Base-by-base conservation (phyloP, 2,888 invertebrate species). In the Lasioglossum marginatum region DNA sequence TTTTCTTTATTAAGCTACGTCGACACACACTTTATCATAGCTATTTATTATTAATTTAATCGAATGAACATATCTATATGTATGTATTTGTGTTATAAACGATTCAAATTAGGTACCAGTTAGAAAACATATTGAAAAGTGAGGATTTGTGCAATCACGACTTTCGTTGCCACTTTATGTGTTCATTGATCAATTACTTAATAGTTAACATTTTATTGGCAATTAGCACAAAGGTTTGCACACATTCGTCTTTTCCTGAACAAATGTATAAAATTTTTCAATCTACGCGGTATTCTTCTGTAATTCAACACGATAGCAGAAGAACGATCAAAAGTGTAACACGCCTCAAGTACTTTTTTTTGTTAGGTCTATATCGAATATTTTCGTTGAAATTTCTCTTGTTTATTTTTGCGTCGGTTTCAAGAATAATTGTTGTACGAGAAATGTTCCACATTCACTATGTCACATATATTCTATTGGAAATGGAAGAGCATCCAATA, bases 21-120 rank as follows among this genome's bases (percentile, higher is more conserved):
- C 76, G 68, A 77, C 31, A 76, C 27, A 76, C 66, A 79, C 43
- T 70, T 81, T 70, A 60, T 80, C 81, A 70, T 79, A 78, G 77
- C 72, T 91, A 87, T 87, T 91, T 91, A 90, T 90, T 87, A 79
- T 83, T 89, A 88, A 86, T 91, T 89, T 91, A 90, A 79, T 66
- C 82, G 72, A 83, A 80, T 45, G 27, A 78, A 87, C 75, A 86
- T 73, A 83, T 81, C 68, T 83, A 45, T 83, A 45, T 77, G 48
- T 82, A 76, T 86, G 78, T 74, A 84, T 83, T 43, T 79, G 70
- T 83, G 72, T 45, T 40, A 72, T 27, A 63, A 60, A 74, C n/a
- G 31, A 77, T 66, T 79, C 10, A 78, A 72, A 79, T 82, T 81
- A 82, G 34, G 45, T 48, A 77, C 10, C 79, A 79, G 72, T 57